Percentiles rank a stretch among this genome's conserved stretches.
Evolutionary conservation across 1,140 invertebrate species (phyloP).

Genomic region (Heliothis subflexa): DNA sequence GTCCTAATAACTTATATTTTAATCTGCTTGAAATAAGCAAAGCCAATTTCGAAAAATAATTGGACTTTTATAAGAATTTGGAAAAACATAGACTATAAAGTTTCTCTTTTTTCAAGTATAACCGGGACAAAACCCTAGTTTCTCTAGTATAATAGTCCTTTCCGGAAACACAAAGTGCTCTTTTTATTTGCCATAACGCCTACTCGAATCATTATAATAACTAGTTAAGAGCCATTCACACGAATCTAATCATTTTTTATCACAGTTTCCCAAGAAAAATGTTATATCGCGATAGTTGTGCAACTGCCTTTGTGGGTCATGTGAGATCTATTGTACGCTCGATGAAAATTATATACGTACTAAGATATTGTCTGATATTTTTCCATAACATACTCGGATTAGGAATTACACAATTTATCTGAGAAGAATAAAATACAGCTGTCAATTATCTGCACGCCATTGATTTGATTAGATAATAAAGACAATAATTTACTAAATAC

Average conservation of each 20-base stretch:
- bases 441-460: background rate
- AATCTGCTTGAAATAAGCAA: too few relatives aligned
- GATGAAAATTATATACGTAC: conserved; percentile 8
- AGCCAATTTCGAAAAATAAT: too few relatives aligned
- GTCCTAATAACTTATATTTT: too few relatives aligned
- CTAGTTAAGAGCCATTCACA: conserved; percentile 37
- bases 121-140: too few relatives aligned
- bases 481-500: too few relatives aligned
- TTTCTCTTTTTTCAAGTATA: background rate
- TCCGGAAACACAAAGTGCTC: conserved; percentile 4
- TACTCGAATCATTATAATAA: conserved; percentile 20
- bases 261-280: conserved; percentile 42
- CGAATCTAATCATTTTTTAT: conserved; percentile 43
- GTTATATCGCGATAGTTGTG: conserved; percentile 31
- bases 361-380: conserved; percentile 27
- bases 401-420: background rate
- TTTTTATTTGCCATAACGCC: conserved; percentile 2
- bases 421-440: background rate
- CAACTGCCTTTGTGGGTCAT: conserved; percentile 13
- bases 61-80: too few relatives aligned
- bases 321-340: conserved; percentile 33
- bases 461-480: background rate
- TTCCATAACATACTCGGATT: background rate
- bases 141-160: background rate
- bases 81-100: too few relatives aligned